A percentile compares a stretch with the other conserved stretches of the same genome.
phyloP scores from a whole-genome alignment of 2,797 vertebrate genomes.

The Harpagifer antarcticus region DNA sequence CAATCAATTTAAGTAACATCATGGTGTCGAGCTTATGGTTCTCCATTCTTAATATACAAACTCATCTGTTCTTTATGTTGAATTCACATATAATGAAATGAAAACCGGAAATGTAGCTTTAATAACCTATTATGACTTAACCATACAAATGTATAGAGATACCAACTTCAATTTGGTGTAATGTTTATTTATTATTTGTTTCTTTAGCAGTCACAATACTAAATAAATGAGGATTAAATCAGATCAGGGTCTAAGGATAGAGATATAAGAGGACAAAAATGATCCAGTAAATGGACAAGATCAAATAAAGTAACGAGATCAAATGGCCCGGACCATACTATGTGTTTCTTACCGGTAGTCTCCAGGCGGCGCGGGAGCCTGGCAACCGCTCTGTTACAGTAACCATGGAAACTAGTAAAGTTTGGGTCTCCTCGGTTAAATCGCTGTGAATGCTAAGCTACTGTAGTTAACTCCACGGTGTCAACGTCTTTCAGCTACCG shows the following conservation, averaged over 20 bases:
- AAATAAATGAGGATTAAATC: too few relatives aligned
- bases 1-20: too few relatives aligned
- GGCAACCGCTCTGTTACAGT: constrained; percentile 7
- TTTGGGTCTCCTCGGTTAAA: neutral
- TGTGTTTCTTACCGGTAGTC: neutral
- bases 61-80: neutral
- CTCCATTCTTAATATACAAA: neutral
- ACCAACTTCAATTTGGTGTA: neutral
- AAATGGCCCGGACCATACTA: too few relatives aligned
- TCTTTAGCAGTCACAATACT: too few relatives aligned
- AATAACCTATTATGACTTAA: neutral
- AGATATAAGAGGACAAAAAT: too few relatives aligned
- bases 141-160: neutral
- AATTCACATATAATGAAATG: neutral
- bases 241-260: too few relatives aligned
- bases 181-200: too few relatives aligned
- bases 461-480: fast-evolving
- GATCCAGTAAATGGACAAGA: too few relatives aligned
- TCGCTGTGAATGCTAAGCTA: neutral
- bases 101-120: neutral
- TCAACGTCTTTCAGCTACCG: neutral
- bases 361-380: neutral
- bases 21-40: neutral
- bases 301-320: too few relatives aligned
- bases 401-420: constrained; percentile 41